phyloP scores from a whole-genome alignment of 2,888 invertebrate genomes.

The Tanytarsus gracilentus region DNA sequence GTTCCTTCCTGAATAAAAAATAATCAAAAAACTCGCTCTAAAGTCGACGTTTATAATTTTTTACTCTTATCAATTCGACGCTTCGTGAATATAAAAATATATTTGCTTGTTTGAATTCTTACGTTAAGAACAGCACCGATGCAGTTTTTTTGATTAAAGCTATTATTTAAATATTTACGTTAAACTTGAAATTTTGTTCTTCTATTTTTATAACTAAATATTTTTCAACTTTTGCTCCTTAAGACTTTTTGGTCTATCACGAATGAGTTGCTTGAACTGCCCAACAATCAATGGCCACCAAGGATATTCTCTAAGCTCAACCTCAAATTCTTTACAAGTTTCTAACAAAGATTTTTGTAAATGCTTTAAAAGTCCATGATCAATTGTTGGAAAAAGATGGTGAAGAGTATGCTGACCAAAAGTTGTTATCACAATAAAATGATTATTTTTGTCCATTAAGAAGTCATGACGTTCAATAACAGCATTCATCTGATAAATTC shows the following conservation, averaged over 20 bases:
- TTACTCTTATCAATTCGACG: not conserved
- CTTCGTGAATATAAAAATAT: too few species aligned
- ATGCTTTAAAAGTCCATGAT: conserved; percentile 60
- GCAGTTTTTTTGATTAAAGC: too few species aligned
- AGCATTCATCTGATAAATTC: conserved; percentile 64
- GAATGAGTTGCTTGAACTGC: conserved; percentile 48
- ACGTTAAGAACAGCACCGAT: too few species aligned
- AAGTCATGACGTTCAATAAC: conserved; percentile 58
- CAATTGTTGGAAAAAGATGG: conserved; percentile 72
- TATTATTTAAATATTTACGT: not conserved
- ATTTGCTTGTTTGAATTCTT: too few species aligned
- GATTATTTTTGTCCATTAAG: conserved; percentile 54
- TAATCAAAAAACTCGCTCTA: too few species aligned
- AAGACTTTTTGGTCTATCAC: conserved; percentile 33
- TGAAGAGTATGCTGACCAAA: conserved; percentile 73
- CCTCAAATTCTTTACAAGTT: conserved; percentile 40
- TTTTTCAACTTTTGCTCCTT: conserved; percentile 5
- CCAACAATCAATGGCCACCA: conserved; percentile 53
- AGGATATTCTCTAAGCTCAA: conserved; percentile 42
- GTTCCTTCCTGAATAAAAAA: too few species aligned
- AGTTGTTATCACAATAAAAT: conserved; percentile 57
- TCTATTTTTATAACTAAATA: not conserved
- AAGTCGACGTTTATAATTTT: not conserved
- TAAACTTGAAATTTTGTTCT: not conserved
- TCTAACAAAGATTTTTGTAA: conserved; percentile 50